Conservation (phyloP, 2,113 vertebrate genomes). For the Oreotragus oreotragus region DNA sequence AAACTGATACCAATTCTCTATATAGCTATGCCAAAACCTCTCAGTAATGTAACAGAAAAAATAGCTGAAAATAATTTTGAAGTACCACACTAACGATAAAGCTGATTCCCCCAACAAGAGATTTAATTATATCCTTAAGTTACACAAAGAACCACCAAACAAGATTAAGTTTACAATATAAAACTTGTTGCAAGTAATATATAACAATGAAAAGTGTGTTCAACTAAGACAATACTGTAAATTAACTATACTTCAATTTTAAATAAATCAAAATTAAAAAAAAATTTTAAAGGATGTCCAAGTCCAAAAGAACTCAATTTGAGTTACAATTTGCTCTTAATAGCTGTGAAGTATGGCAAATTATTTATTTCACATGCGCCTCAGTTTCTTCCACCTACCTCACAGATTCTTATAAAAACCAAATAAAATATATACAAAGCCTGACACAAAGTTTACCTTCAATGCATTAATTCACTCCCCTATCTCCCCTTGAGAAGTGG, state of each 20-base stretch:
- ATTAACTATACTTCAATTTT: neutral
- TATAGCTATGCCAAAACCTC: neutral
- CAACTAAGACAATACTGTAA: neutral
- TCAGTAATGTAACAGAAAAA: neutral
- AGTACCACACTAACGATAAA: neutral
- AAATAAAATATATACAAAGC: neutral
- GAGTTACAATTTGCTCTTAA: neutral
- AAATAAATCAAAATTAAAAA: neutral
- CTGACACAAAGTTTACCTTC: neutral
- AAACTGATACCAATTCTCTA: constrained; percentile 11
- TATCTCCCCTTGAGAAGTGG: neutral
- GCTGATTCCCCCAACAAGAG: neutral
- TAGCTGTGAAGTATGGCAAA: neutral
- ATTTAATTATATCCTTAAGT: constrained; percentile 20
- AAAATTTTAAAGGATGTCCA: neutral
- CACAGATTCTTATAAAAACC: neutral
- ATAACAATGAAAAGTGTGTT: neutral
- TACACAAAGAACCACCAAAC: neutral
- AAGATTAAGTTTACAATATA: neutral
- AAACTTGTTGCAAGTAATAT: neutral
- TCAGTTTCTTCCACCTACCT: neutral
- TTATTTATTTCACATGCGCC: neutral
- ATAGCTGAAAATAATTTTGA: neutral
- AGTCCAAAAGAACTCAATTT: neutral
- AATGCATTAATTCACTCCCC: neutral